Evolutionary conservation across 1,140 invertebrate genomes (phyloP).

Genomic region (Steinernema khuongi): DNA sequence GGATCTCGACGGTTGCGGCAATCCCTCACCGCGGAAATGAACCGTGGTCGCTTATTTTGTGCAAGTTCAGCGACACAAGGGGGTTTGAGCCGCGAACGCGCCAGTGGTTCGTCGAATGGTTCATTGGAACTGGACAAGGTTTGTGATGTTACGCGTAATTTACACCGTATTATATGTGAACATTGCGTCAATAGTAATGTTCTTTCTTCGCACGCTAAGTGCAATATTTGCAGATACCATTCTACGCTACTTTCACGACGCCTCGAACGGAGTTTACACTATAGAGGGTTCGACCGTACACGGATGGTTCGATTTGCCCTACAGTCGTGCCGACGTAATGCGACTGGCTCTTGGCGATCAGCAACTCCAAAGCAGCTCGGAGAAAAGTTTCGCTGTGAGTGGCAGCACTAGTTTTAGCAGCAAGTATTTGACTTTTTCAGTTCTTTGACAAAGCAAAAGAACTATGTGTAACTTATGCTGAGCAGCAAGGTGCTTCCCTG

Average conservation of each 20-base stretch:
- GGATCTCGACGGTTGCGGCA: conserved; percentile 8
- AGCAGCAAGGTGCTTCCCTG: conserved; percentile 38
- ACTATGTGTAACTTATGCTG: conserved; percentile 34
- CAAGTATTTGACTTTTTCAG: conserved; percentile 20
- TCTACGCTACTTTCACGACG: conserved; percentile 42
- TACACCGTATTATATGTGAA: not conserved
- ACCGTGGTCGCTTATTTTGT: conserved; percentile 56
- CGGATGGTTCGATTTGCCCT: conserved; percentile 49
- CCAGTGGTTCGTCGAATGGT: conserved; percentile 49
- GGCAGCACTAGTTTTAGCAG: not conserved
- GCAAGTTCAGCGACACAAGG: conserved; percentile 49
- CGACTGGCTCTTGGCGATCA: conserved; percentile 41
- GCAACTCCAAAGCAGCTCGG: conserved; percentile 18
- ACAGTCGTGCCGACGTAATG: conserved; percentile 48
- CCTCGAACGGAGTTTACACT: conserved; percentile 54
- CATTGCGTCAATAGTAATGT: conserved; percentile 8
- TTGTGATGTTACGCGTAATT: not conserved
- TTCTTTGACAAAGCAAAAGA: conserved; percentile 37
- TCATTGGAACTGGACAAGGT: conserved; percentile 38
- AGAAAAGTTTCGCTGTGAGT: conserved; percentile 28
- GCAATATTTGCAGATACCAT: conserved; percentile 46
- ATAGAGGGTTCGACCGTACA: conserved; percentile 49
- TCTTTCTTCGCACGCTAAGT: conserved; percentile 14
- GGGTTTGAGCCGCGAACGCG: conserved; percentile 42
- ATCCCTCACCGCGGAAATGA: conserved; percentile 49